phyloP scores from a whole-genome alignment of 2,888 invertebrate genomes.

The Tetheella fluctuosa region DNA sequence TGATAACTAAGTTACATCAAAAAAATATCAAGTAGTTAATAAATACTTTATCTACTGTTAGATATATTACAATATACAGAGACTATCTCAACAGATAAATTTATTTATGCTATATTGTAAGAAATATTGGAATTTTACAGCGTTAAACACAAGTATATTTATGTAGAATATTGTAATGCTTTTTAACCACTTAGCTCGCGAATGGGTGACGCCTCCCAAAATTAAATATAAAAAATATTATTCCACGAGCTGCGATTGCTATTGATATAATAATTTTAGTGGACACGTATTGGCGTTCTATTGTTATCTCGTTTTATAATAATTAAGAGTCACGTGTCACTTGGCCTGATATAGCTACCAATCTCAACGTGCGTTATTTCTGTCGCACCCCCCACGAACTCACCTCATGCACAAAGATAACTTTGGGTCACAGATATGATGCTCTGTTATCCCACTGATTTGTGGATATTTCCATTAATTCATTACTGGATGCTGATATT shows the following conservation, averaged over 20 bases:
- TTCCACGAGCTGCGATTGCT: too few relatives aligned
- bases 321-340: conserved; percentile 34
- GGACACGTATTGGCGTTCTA: not conserved
- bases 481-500: conserved; percentile 28
- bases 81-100: not conserved
- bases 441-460: conserved; percentile 46
- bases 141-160: not conserved
- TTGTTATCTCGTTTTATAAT: conserved; percentile 6
- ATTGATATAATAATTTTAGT: too few relatives aligned
- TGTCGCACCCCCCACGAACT: conserved; percentile 73
- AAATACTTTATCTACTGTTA: not conserved
- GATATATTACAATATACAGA: not conserved
- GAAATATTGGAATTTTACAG: not conserved
- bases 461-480: conserved; percentile 54
- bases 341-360: conserved; percentile 39
- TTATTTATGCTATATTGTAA: not conserved
- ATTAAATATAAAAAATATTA: too few relatives aligned
- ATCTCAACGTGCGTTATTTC: conserved; percentile 40
- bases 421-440: conserved; percentile 55
- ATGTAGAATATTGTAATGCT: too few relatives aligned
- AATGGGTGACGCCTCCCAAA: too few relatives aligned
- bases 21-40: too few relatives aligned
- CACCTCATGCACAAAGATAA: conserved; percentile 72
- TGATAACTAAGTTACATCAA: too few relatives aligned
- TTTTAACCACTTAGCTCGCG: too few relatives aligned